phyloP scores from a whole-genome alignment of 2,797 vertebrate genomes.

The Smutsia temminckii region DNA sequence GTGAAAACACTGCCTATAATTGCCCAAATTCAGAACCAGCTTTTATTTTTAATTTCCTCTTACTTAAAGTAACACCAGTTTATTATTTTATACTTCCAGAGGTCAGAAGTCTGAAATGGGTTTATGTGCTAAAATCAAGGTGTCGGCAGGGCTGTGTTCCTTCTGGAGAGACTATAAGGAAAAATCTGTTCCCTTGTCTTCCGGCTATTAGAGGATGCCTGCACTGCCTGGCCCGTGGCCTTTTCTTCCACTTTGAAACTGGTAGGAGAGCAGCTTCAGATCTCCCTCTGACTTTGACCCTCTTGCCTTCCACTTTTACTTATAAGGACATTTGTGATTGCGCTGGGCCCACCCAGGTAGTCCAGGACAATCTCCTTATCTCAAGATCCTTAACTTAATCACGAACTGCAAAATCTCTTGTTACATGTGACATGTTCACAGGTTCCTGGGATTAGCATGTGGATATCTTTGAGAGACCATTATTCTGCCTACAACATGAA shows the following conservation, averaged over 20 bases:
- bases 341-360: neutral
- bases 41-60: neutral
- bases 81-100: neutral
- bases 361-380: neutral
- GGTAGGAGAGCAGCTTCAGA: neutral
- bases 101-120: neutral
- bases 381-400: neutral
- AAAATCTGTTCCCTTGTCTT: neutral
- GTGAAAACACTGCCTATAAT: neutral
- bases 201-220: neutral
- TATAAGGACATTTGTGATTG: neutral
- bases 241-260: neutral
- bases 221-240: neutral
- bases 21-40: neutral
- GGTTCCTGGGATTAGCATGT: neutral
- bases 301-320: neutral
- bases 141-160: neutral
- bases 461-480: neutral
- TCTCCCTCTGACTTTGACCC: neutral
- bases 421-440: neutral
- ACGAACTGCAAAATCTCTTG: neutral
- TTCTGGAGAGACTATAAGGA: neutral
- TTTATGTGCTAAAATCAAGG: conserved; percentile 1
- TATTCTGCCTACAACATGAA: neutral
- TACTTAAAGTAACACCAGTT: neutral